Evolutionary conservation across 2,797 vertebrate genomes (phyloP).

Genomic region (Hydrocynus forskahlii): DNA sequence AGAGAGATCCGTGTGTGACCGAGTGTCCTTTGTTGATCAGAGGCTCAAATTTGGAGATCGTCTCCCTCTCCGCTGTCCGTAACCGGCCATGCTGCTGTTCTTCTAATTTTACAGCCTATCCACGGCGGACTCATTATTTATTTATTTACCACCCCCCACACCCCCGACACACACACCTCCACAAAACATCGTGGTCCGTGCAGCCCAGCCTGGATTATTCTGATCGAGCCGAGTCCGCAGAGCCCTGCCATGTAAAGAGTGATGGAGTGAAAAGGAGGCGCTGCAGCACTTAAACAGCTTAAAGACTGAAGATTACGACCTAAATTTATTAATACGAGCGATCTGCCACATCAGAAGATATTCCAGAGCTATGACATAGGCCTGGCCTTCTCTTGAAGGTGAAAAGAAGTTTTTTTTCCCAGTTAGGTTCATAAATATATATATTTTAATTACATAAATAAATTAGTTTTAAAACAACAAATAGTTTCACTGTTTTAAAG

Average conservation of each 20-base stretch:
- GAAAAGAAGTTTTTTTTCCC: constrained; percentile 9
- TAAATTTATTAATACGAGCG: constrained; percentile 54
- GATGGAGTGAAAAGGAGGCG: constrained; percentile 55
- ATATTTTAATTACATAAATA: neutral
- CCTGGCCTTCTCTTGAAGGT: neutral
- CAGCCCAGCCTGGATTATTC: constrained; percentile 28
- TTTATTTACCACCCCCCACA: neutral
- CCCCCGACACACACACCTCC: neutral
- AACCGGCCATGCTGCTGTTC: constrained; percentile 1
- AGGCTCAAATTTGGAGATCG: neutral
- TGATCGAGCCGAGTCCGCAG: constrained; percentile 34
- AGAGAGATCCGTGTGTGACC: constrained; percentile 15
- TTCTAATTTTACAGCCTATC: constrained; percentile 11
- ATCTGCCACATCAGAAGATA: constrained; percentile 31
- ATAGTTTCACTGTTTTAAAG: neutral
- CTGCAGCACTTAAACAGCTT: constrained; percentile 59
- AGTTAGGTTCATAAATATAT: neutral
- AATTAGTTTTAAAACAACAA: neutral
- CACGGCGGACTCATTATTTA: neutral
- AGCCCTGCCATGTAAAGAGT: constrained; percentile 40
- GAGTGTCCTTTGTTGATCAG: constrained; percentile 39
- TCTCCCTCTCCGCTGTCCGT: constrained; percentile 17
- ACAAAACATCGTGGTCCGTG: neutral
- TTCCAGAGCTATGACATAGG: neutral
- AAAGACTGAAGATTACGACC: constrained; percentile 58